Percentiles rank a stretch among this genome's conserved stretches.
These are phyloP conservation scores for Gambusia yucatana DNA, from an alignment of 2,797 vertebrate genomes.

Conservation along the genomic window DNA sequence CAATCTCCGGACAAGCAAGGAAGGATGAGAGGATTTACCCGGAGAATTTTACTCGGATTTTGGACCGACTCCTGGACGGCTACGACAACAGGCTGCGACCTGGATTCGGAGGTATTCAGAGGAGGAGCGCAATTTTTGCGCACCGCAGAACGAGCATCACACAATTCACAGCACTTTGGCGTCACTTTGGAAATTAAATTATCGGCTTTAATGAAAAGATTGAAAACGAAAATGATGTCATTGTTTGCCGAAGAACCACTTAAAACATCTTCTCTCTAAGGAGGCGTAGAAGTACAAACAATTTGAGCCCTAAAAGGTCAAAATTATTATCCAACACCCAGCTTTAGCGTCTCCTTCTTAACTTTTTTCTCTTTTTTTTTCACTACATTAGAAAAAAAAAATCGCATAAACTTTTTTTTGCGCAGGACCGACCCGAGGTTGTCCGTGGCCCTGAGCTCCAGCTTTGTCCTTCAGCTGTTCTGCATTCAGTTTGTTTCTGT, in stretches of 20 bases:
- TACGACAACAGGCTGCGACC: conserved; percentile 98
- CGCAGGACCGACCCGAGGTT: neutral
- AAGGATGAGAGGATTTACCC: conserved; percentile 93
- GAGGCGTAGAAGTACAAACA: neutral
- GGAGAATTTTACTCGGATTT: conserved; percentile 97
- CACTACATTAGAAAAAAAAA: neutral
- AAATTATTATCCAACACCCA: neutral
- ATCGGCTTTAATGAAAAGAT: neutral
- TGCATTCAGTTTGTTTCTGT: neutral
- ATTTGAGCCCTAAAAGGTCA: neutral
- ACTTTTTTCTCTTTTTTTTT: neutral
- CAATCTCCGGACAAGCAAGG: conserved; percentile 86
- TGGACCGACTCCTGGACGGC: conserved; percentile 96
- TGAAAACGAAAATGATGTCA: neutral
- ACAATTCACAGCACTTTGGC: neutral
- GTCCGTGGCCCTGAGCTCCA: neutral
- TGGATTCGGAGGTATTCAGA: conserved; percentile 93
- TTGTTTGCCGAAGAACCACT: neutral
- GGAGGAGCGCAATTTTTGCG: neutral
- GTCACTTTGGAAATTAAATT: neutral
- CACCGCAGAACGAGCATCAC: neutral
- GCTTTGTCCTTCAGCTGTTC: neutral
- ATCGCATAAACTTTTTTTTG: neutral
- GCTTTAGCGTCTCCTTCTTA: neutral
- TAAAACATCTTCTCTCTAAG: neutral